Base-by-base conservation (phyloP, 2,888 invertebrate species). In the Agrenia bidenticulata region DNA sequence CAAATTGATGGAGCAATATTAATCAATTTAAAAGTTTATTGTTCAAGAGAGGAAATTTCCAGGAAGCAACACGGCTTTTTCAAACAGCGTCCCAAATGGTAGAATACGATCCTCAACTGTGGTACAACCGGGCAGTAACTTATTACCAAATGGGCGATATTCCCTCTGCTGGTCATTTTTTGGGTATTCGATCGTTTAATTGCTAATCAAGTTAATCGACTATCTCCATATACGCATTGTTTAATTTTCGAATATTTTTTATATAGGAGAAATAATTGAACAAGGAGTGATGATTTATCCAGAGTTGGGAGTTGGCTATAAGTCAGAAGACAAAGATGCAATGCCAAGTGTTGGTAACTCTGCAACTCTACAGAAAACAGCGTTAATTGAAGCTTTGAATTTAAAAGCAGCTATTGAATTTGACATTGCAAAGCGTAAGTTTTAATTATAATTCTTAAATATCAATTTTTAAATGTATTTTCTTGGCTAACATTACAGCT, bases 381-480 rank as follows among this genome's bases (percentile, higher is more conserved):
- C 96, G 23, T 84, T 99, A 1, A 92, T 99, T 11, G 99, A 99
- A 82, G 97, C 98, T 0, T 94, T 99, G 78, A 99, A 99, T 82
- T 84, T 99, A 23, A 98, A 98, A 83, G 96, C 97, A 11, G 98
- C 98, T 4, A 94, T 99, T 77, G 97, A 98, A 81, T 99, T 93
- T 81, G 93, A 95, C 39, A 51, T 69, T n/a, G 56, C 58, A 7
- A 70, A 67, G 61, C 50, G 69, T 69, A 51, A 50, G 37, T 19
- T 7, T 4, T 23, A 15, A 39, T 17, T 26, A 53, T 5, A 24
- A 23, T 17, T 51, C 4, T 32, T 32, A 32, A 32, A 32, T 32
- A 7, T 7, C 32, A 7, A 32, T 32, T 32, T 32, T 7, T 1
- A 32, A 55, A 32, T 32, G 15, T 9, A 26, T 60, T n/a, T 23